phyloP scores from a whole-genome alignment of 2,797 vertebrate species.

The Heterohyrax brucei region DNA sequence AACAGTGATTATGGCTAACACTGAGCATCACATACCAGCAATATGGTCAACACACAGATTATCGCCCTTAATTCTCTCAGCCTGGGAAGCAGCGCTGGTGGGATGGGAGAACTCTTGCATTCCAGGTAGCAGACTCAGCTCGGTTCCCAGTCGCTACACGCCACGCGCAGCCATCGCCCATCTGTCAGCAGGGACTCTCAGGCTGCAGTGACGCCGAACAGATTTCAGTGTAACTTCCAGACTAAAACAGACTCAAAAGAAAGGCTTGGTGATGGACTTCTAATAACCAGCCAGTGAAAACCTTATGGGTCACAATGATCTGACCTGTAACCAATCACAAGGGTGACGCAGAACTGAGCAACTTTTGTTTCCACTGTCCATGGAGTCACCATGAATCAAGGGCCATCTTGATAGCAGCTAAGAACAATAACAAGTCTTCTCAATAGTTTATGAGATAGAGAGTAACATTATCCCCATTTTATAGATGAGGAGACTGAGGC shows the following conservation, averaged over 20 bases:
- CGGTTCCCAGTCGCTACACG: too few species aligned
- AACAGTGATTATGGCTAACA: slow-evolving; percentile 24
- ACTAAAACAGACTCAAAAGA: too few species aligned
- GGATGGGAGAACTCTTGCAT: too few species aligned
- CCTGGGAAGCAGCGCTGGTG: too few species aligned
- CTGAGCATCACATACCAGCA: not conserved
- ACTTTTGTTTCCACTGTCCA: not conserved
- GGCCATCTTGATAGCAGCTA: not conserved
- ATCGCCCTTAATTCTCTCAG: not conserved
- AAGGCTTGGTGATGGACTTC: too few species aligned
- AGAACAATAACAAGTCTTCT: not conserved
- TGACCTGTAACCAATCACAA: not conserved
- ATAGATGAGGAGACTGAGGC: not conserved
- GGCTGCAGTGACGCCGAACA: too few species aligned
- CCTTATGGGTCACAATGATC: not conserved
- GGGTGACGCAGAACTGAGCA: not conserved
- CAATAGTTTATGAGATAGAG: not conserved
- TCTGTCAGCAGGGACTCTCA: too few species aligned
- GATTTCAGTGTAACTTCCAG: too few species aligned
- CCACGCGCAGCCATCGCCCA: too few species aligned
- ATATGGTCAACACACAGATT: not conserved
- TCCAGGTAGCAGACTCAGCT: too few species aligned
- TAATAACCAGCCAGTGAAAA: not conserved
- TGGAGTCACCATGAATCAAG: not conserved
- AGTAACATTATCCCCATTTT: not conserved